A percentile compares a stretch with the other conserved stretches of the same genome.
Evolutionary conservation across 2,888 invertebrate species (phyloP).

Genomic region (Oxytorus armatus): DNA sequence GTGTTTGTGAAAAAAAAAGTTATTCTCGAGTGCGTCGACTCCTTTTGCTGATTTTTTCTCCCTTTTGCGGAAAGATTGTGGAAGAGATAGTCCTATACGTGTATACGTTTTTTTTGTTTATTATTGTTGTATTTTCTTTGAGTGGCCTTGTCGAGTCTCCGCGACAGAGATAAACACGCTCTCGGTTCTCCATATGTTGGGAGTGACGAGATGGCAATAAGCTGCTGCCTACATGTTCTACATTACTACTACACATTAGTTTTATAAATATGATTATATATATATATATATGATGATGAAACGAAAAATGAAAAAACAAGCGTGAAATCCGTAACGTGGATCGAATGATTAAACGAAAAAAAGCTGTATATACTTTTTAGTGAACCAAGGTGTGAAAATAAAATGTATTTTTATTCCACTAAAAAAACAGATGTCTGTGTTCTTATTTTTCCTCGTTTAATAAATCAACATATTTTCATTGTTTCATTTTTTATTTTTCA

Average conservation of each 20-base stretch:
- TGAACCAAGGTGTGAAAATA: conserved; percentile 84
- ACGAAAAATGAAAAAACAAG: conserved; percentile 73
- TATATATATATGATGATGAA: conserved; percentile 74
- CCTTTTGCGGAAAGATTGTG: conserved; percentile 57
- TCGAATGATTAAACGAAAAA: conserved; percentile 59
- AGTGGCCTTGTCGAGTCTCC: conserved; percentile 81
- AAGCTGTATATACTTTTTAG: conserved; percentile 84
- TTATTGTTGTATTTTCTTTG: conserved; percentile 80
- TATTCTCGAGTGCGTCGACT: not conserved
- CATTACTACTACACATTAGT: conserved; percentile 77
- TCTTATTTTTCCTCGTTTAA: conserved; percentile 33
- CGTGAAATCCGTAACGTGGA: conserved; percentile 44
- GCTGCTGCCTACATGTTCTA: conserved; percentile 81
- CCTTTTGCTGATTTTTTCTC: conserved; percentile 5
- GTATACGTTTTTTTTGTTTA: conserved; percentile 80
- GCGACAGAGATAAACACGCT: conserved; percentile 72
- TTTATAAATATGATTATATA: conserved; percentile 78
- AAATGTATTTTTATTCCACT: conserved; percentile 84
- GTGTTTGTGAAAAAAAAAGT: conserved; percentile 26
- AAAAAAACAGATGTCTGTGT: conserved; percentile 34
- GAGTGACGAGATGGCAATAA: conserved; percentile 70
- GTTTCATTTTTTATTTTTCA: conserved; percentile 33
- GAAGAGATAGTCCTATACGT: conserved; percentile 71
- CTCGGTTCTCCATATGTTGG: conserved; percentile 50
- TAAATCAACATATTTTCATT: conserved; percentile 21